Evolutionary conservation across 2,113 vertebrate genomes (phyloP), one percentile per base, ranked within the genome.

Genomic region (Clarias batrachus): DNA sequence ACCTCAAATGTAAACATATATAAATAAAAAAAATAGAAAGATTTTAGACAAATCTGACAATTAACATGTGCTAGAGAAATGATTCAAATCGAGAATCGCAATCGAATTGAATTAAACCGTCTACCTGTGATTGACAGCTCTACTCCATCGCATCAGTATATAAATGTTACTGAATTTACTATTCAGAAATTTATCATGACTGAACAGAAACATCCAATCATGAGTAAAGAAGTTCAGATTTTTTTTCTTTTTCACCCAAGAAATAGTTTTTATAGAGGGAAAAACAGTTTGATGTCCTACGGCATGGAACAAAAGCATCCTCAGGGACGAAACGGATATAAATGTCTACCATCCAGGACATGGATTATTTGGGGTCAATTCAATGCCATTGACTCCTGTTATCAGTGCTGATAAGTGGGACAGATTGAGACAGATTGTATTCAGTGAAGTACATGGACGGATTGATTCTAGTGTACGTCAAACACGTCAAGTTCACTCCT

Each of bases 381-480:
- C 7, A 23, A 62, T 66, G 81, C 13, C 85, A 68, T 81, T 88
- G 80, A 81, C 57, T 71, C 82, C 71, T 83, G 56, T 17, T 17
- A n/a, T 41, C 60, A 56, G 71, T 73, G 54, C 8, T 79, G 65
- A 79, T 88, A 79, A 30, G 74, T 74, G 63, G 17, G 82, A 54
- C 60, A 86, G 76, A 76, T 21, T 33, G 71, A 83, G 66, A 33
- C 57, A 48, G 23, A 57, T 86, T 63, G 25, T 63, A 23, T 63
- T 65, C 33, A 23, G 14, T 66, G 37, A 81, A 74, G 66, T 71
- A 65, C 74, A 30, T 59, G 21, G 33, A 27, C 52, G 85, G n/a
- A 16, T 33, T 65, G 71, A 73, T 70, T 48, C 33, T 48, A 41
- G n/a, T 52, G 66, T 21, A 52, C 30, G 27, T 85, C 79, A 87